These are phyloP conservation scores for Heliconius melpomene DNA, from an alignment of 1,140 invertebrate genomes.

Conservation along the genomic window DNA sequence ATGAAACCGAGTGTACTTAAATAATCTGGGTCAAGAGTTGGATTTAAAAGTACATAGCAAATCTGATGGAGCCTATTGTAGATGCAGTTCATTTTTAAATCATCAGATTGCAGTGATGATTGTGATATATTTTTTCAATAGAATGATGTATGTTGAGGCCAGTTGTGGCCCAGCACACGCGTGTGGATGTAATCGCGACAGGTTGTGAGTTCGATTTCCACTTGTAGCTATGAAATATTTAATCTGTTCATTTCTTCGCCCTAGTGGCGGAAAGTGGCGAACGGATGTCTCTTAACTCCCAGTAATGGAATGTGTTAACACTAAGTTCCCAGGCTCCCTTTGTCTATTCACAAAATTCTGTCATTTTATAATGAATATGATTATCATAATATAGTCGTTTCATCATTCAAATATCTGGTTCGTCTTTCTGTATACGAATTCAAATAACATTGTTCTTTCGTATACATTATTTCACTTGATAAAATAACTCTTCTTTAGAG, in stretches of 20 bases:
- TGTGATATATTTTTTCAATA: not conserved
- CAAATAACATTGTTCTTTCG: not conserved
- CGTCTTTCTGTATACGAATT: too few species aligned
- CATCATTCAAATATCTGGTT: too few species aligned
- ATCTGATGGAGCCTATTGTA: constrained; percentile 25
- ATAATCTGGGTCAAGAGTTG: constrained; percentile 22
- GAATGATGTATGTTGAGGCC: not conserved
- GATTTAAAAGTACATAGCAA: constrained; percentile 27
- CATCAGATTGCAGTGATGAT: not conserved
- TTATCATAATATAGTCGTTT: not conserved
- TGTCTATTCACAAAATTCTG: too few species aligned
- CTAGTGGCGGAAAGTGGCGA: not conserved
- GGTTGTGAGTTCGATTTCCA: not conserved
- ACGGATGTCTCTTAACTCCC: too few species aligned
- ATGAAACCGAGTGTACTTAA: constrained; percentile 26
- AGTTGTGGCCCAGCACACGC: not conserved
- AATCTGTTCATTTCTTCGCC: not conserved
- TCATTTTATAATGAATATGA: too few species aligned
- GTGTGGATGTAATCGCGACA: not conserved
- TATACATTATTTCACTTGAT: not conserved
- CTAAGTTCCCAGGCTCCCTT: too few species aligned
- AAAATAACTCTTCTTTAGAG: not conserved
- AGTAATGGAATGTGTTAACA: too few species aligned
- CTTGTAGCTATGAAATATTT: not conserved
- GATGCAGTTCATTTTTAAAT: constrained; percentile 10